Evolutionary conservation across 2,888 invertebrate genomes (phyloP).

Genomic region (Ametastegia equiseti): DNA sequence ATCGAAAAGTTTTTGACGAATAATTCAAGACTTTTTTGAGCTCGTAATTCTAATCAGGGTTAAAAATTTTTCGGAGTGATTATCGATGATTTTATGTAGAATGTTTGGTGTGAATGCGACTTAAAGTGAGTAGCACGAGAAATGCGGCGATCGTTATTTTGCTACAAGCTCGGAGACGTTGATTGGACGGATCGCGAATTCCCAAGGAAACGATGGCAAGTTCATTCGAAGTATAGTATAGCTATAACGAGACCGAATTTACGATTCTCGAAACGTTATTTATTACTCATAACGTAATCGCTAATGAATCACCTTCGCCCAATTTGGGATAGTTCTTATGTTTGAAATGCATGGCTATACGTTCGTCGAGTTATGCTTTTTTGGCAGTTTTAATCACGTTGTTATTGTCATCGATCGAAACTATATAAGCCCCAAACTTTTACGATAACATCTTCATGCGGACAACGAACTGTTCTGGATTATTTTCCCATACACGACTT

Average conservation of each 20-base stretch:
- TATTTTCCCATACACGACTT: not conserved
- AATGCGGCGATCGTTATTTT: constrained; percentile 37
- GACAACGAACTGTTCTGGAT: not conserved
- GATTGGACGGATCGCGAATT: constrained; percentile 48
- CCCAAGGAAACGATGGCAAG: constrained; percentile 49
- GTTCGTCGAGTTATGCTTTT: not conserved
- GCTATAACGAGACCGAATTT: constrained; percentile 54
- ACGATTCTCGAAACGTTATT: constrained; percentile 55
- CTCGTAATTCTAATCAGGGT: too few species aligned
- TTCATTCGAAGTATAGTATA: constrained; percentile 45
- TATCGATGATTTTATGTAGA: not conserved
- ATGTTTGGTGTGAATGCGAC: not conserved
- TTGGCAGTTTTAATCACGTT: constrained; percentile 21
- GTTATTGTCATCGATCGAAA: constrained; percentile 5
- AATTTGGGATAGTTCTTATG: constrained; percentile 29
- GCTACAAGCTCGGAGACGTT: constrained; percentile 42
- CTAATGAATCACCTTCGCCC: constrained; percentile 53
- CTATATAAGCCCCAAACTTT: not conserved
- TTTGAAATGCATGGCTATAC: not conserved
- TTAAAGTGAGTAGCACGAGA: constrained; percentile 6
- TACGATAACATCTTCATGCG: not conserved
- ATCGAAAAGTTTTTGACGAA: too few species aligned
- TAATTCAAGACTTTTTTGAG: too few species aligned
- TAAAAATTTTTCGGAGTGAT: not conserved
- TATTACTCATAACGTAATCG: constrained; percentile 51